phyloP scores from a whole-genome alignment of 2,113 vertebrate genomes.

The Brachionichthys hirsutus region DNA sequence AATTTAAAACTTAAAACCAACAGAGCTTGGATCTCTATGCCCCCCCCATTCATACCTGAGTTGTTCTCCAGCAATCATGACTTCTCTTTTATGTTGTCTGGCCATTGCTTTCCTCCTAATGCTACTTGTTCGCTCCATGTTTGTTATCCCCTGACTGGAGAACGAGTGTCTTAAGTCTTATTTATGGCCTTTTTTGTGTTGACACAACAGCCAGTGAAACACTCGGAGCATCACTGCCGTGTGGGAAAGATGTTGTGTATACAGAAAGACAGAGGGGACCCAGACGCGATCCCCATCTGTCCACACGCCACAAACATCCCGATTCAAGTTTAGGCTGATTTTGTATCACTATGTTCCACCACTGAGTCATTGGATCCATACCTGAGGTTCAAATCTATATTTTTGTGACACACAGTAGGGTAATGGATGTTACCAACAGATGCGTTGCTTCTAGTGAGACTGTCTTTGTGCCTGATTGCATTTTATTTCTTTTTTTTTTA shows the following conservation, averaged over 20 bases:
- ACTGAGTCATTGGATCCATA: too few species aligned
- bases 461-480: background rate
- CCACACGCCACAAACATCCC: background rate
- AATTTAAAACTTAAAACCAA: background rate
- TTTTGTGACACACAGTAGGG: too few species aligned
- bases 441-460: too few species aligned
- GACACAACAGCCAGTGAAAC: constrained; percentile 62
- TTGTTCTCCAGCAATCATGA: constrained; percentile 87
- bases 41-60: constrained; percentile 77
- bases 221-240: constrained; percentile 28
- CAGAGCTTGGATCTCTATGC: background rate
- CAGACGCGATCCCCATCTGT: background rate
- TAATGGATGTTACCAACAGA: too few species aligned
- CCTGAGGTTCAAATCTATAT: too few species aligned
- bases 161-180: constrained; percentile 13
- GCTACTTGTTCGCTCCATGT: constrained; percentile 76
- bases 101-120: constrained; percentile 75
- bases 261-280: constrained; percentile 46
- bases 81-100: constrained; percentile 81
- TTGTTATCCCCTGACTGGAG: constrained; percentile 25
- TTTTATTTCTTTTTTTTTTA: background rate
- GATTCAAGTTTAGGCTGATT: too few species aligned
- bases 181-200: constrained; percentile 56
- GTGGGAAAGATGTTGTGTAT: constrained; percentile 70
- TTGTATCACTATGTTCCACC: too few species aligned